A percentile compares a stretch with the other conserved stretches of the same genome.
Evolutionary conservation across 2,113 vertebrate genomes (phyloP).

Genomic region (Zosterops lateralis): DNA sequence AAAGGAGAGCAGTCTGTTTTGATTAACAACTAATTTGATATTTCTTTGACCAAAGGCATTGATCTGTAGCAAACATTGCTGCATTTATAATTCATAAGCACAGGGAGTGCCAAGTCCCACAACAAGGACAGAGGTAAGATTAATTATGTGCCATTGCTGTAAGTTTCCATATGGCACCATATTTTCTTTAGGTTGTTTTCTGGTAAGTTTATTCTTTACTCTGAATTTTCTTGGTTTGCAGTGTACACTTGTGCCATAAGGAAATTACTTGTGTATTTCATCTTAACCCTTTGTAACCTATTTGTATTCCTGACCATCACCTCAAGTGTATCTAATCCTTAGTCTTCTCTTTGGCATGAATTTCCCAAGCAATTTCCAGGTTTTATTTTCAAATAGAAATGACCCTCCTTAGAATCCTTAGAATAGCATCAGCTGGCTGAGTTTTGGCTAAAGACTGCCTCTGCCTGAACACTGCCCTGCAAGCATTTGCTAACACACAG

Average conservation of each 20-base stretch:
- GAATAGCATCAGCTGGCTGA: background rate
- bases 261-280: background rate
- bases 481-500: background rate
- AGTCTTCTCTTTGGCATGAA: background rate
- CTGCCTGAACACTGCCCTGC: background rate
- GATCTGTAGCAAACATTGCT: background rate
- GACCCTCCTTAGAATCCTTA: background rate
- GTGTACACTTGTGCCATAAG: background rate
- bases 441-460: background rate
- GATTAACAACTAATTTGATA: background rate
- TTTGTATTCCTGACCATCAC: background rate
- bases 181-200: background rate
- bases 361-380: background rate
- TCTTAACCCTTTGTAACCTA: background rate
- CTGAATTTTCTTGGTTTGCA: background rate
- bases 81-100: conserved; percentile 47
- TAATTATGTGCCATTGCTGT: background rate
- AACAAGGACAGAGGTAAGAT: background rate
- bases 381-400: background rate
- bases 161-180: background rate
- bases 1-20: background rate
- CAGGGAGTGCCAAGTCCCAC: conserved; percentile 2
- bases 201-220: background rate
- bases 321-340: background rate
- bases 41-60: background rate